phyloP scores from a whole-genome alignment of 2,113 vertebrate genomes.

The Hiodon tergisus region DNA sequence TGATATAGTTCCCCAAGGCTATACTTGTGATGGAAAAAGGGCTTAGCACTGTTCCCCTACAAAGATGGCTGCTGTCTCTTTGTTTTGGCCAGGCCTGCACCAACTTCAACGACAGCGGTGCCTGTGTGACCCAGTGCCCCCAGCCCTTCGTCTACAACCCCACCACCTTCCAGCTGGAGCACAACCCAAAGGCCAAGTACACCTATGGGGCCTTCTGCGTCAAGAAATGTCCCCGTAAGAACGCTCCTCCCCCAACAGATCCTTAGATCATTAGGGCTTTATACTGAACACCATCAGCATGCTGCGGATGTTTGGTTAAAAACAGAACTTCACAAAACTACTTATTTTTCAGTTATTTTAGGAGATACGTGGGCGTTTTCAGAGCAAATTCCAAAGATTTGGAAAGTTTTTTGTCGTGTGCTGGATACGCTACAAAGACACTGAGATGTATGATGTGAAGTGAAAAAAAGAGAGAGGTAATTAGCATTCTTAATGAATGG shows the following conservation, averaged over 20 bases:
- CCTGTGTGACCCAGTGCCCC: constrained; percentile 94
- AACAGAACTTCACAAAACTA: no score
- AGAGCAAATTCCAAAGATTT: constrained; percentile 14
- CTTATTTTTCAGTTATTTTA: constrained; percentile 1
- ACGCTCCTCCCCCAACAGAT: not conserved
- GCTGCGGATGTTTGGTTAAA: no score
- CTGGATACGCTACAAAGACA: constrained; percentile 8
- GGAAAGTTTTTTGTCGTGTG: constrained; percentile 10
- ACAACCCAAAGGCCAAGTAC: constrained; percentile 91
- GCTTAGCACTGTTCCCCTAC: not conserved
- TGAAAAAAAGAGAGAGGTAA: not conserved
- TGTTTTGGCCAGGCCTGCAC: constrained; percentile 80
- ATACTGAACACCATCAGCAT: not conserved
- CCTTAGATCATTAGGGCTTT: not conserved
- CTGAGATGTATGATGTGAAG: constrained; percentile 1
- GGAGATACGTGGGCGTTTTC: constrained; percentile 25
- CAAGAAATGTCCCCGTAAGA: constrained; percentile 96
- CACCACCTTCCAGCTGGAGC: constrained; percentile 90
- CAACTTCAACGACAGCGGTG: constrained; percentile 97
- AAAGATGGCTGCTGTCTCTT: not conserved
- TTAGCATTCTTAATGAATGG: constrained; percentile 22
- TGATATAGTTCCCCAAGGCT: not conserved
- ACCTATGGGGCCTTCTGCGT: constrained; percentile 98
- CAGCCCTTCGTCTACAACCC: constrained; percentile 95
- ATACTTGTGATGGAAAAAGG: not conserved